Base-by-base conservation (phyloP, 2,797 vertebrate genomes). In the Nyctalus aviator region DNA sequence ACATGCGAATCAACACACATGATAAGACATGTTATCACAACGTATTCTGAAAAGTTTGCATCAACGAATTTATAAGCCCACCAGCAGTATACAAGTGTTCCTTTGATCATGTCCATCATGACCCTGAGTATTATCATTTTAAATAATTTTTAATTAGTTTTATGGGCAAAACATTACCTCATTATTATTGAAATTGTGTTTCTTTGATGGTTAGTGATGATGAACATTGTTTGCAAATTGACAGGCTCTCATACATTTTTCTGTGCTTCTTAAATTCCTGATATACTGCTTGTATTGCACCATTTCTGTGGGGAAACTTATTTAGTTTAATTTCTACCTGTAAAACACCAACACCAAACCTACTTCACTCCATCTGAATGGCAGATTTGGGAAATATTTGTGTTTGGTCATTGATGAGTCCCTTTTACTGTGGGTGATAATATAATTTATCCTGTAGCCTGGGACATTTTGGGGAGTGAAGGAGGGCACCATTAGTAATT, bases 91-190 rank as follows among this genome's bases (percentile, higher is more conserved):
- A 37, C 55, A 37, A 88, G 21, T 78, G 5, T 69, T 94, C 23
- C 21, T 91, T 83, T 71, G 17, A 50, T 57, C 88, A 89, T 0
- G 75, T 0, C 9, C 50, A 57, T 75, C n/a, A 46, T 81, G 37
- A 62, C 50, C 55, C 21, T 32, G 9, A 78, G 12, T n/a, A 62
- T 50, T 69, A 32, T 11, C 46, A 66, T 93, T 93, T 91, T 89
- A 83, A 94, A 53, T 78, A 91, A 79, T 64, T 86, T 90, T 66
- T 13, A 91, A 92, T 73, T 78, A 91, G 25, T 75, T 84, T 94
- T 59, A 37, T 18, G 86, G 62, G 48, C 2, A 86, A 88, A 91
- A 82, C 37, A 6, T 91, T 71, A 71, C 57, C 44, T 93, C n/a
- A 32, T 55, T 85, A 35, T 73, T 85, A 79, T 18, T 93, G 50